phyloP scores from a whole-genome alignment of 2,888 invertebrate species.

The Philaethria dido region DNA sequence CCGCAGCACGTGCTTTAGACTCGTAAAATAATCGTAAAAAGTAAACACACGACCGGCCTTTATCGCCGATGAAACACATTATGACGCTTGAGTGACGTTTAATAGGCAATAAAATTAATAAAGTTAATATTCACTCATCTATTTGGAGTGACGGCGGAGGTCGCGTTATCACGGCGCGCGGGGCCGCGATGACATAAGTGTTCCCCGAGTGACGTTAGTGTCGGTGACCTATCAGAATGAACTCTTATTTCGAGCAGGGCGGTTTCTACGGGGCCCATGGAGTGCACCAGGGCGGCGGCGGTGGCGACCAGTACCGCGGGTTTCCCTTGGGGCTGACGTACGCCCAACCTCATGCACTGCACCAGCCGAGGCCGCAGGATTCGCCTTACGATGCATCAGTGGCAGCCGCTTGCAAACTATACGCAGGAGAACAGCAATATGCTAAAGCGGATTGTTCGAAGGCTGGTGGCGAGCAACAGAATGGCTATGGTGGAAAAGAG shows the following conservation, averaged over 20 bases:
- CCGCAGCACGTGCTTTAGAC: slow-evolving; percentile 77
- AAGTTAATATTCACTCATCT: slow-evolving; percentile 74
- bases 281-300: slow-evolving; percentile 88
- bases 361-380: slow-evolving; percentile 93
- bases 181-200: slow-evolving; percentile 82
- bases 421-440: slow-evolving; percentile 88
- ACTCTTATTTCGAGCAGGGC: slow-evolving; percentile 98
- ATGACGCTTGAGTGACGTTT: slow-evolving; percentile 83
- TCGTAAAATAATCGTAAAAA: slow-evolving; percentile 85
- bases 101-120: slow-evolving; percentile 83
- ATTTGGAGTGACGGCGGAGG: slow-evolving; percentile 78
- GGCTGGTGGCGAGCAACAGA: slow-evolving; percentile 84
- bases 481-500: slow-evolving; percentile 89
- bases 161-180: slow-evolving; percentile 78
- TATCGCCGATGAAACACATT: slow-evolving; percentile 80
- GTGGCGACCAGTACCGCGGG: slow-evolving; percentile 92
- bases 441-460: slow-evolving; percentile 92
- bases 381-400: slow-evolving; percentile 96
- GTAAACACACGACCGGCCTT: slow-evolving; percentile 82
- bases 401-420: slow-evolving; percentile 92
- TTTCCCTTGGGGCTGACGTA: slow-evolving; percentile 95
- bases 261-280: slow-evolving; percentile 97
- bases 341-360: slow-evolving; percentile 90
- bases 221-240: slow-evolving; percentile 87
- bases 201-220: slow-evolving; percentile 76